These are phyloP conservation scores for Pasiphila rectangulata DNA, from an alignment of 2,888 invertebrate species.

Conservation along the genomic window DNA sequence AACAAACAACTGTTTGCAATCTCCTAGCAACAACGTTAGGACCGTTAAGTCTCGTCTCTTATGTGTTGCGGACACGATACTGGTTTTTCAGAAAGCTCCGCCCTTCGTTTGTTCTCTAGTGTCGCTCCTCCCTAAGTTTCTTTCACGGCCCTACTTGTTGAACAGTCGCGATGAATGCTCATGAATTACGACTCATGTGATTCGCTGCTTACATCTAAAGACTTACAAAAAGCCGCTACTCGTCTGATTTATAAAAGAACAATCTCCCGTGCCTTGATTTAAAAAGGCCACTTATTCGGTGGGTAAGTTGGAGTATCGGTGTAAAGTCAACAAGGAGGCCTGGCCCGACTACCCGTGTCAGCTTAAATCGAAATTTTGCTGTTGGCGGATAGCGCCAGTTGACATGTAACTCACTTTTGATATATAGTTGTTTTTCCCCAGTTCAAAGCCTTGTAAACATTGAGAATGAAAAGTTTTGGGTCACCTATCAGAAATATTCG, in stretches of 20 bases:
- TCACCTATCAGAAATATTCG: conserved; percentile 44
- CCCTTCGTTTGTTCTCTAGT: conserved; percentile 63
- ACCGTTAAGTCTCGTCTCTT: conserved; percentile 63
- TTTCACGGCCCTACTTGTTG: conserved; percentile 66
- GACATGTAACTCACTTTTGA: conserved; percentile 76
- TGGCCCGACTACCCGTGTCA: conserved; percentile 50
- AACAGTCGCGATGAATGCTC: conserved; percentile 59
- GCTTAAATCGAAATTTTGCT: conserved; percentile 63
- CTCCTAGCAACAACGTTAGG: conserved; percentile 63
- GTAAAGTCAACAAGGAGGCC: conserved; percentile 51
- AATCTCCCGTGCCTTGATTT: conserved; percentile 28
- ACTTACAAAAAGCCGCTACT: conserved; percentile 35
- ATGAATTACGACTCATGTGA: conserved; percentile 60
- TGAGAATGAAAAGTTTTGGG: conserved; percentile 62
- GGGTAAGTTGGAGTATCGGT: conserved; percentile 49
- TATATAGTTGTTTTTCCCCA: conserved; percentile 74
- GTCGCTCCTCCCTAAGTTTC: conserved; percentile 73
- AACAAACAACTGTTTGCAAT: conserved; percentile 58
- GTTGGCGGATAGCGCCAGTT: conserved; percentile 60
- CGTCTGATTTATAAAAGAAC: conserved; percentile 33
- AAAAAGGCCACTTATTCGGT: conserved; percentile 45
- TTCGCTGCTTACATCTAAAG: conserved; percentile 54
- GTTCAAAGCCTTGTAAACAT: conserved; percentile 67
- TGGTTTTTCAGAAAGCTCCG: conserved; percentile 71
- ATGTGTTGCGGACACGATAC: conserved; percentile 65